These are phyloP conservation scores for Misgurnus anguillicaudatus DNA, from an alignment of 2,113 vertebrate genomes.

Conservation along the genomic window DNA sequence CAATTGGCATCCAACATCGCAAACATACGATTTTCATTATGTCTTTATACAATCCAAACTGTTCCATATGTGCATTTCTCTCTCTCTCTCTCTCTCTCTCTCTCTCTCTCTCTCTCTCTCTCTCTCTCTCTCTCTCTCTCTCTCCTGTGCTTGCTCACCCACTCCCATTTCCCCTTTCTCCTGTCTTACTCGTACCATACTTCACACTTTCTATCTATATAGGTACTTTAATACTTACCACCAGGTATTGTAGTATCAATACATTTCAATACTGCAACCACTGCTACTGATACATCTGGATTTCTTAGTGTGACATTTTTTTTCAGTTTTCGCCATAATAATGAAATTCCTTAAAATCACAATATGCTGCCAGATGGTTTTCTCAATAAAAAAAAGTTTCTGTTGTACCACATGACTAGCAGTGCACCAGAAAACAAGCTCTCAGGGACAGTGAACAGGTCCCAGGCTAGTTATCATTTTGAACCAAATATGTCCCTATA, in stretches of 20 bases:
- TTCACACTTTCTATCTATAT: slow-evolving; percentile 26
- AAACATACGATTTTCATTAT: slow-evolving; percentile 59
- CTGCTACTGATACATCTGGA: no score
- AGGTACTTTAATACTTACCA: background rate
- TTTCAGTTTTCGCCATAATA: no score
- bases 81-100: slow-evolving; percentile 22
- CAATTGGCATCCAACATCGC: slow-evolving; percentile 51
- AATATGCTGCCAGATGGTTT: background rate
- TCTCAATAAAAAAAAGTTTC: background rate
- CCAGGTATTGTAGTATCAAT: background rate
- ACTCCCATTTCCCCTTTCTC: no score
- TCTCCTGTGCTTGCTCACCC: background rate
- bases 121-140: slow-evolving; percentile 5
- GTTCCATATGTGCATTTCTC: slow-evolving; percentile 42
- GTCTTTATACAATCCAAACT: slow-evolving; percentile 56
- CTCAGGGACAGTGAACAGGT: slow-evolving; percentile 7
- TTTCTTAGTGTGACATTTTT: no score
- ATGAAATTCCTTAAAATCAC: background rate
- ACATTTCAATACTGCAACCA: background rate
- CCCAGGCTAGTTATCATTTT: slow-evolving; percentile 15
- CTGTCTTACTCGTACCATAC: background rate
- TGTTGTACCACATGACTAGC: background rate
- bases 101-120: background rate
- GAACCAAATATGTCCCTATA: slow-evolving; percentile 12
- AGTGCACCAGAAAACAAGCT: slow-evolving; percentile 15